Base-by-base conservation (phyloP, 2,113 vertebrate genomes). In the Ornithorhynchus anatinus region DNA sequence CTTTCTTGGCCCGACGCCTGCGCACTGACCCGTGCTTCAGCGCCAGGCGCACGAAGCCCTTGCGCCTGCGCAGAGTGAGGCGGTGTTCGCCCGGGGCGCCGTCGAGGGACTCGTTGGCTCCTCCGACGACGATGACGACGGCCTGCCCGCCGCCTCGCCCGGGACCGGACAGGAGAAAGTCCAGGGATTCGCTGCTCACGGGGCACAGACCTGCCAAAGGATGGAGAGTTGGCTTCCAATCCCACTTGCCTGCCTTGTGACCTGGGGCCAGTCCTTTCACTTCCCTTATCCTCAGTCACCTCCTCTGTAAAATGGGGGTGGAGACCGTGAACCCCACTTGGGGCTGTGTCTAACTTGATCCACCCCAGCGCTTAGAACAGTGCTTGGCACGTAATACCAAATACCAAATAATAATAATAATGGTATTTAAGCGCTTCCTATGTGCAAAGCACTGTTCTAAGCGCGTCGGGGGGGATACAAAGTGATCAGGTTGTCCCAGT, bases 31-130 rank as follows among this genome's bases (percentile, higher is more conserved):
- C 93, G 6, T 91, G 91, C 71, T 93, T 86, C 19, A 96, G 86
- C 0, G 92, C 95, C 58, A 96, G 31, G 33, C 78, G 86, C 56
- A 96, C 91, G 13, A 96, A 96, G 44, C 94, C 94, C 43, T 93
- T 93, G 22, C 90, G 89, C 3, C 89, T 76, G 47, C 7, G 88
- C 64, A 95, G 86, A 0, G 86, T 69, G 48, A 95, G 47, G 0
- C 66, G 75, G 75, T 95, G 90, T 15, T 85, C 35, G 44, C 93
- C 93, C 0, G 92, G 91, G 27, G 70, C 37, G 0, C 87, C 84
- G 0, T 84, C 44, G 59, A 96, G 77, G 11, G 94, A 89, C 82
- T 95, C 94, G 0, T 92, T 89, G 15, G 94, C 93, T 3, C 94
- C 95, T 10, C 93, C 92, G 16, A 95, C 86, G 10, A 94, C 31